phyloP scores from a whole-genome alignment of 1,140 invertebrate species.

The Cyphomyrmex costatus region DNA sequence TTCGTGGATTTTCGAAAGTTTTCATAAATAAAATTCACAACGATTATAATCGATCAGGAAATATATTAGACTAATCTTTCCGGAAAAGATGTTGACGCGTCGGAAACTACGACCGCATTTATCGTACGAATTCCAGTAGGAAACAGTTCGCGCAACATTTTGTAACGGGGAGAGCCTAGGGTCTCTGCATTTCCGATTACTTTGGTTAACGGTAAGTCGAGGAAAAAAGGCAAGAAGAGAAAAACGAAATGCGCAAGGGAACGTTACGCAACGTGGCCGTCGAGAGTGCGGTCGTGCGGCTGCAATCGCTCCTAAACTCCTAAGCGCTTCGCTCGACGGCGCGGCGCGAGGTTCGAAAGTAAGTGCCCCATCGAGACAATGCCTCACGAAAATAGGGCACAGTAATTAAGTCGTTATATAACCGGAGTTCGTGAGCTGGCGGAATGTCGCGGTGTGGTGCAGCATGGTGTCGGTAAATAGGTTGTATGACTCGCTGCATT shows the following conservation, averaged over 20 bases:
- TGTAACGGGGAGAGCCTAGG: not conserved
- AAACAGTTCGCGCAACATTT: conserved; percentile 12
- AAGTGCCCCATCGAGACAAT: conserved; percentile 83
- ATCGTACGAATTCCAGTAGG: not conserved
- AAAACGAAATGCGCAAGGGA: conserved; percentile 48
- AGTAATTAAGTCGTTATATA: conserved; percentile 85
- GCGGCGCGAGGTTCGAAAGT: conserved; percentile 75
- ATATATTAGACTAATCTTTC: not conserved
- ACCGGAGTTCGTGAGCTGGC: conserved; percentile 75
- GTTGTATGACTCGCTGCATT: conserved; percentile 50
- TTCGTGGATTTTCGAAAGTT: not conserved
- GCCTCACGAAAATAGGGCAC: conserved; percentile 83
- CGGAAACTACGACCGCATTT: conserved; percentile 9
- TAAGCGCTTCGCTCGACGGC: conserved; percentile 70
- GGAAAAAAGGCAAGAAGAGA: not conserved
- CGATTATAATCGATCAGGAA: not conserved
- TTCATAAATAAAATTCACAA: not conserved
- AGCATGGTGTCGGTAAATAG: conserved; percentile 60
- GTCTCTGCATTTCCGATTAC: conserved; percentile 50
- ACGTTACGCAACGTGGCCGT: conserved; percentile 68
- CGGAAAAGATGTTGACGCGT: not conserved
- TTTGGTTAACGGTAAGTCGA: conserved; percentile 10
- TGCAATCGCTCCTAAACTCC: conserved; percentile 71
- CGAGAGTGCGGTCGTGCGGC: conserved; percentile 68
- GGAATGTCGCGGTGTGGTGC: conserved; percentile 71